Percentiles rank a stretch among this genome's conserved stretches.
These are phyloP conservation scores for Macrosteles quadrilineatus DNA, from an alignment of 1,140 invertebrate species.

Conservation along the genomic window DNA sequence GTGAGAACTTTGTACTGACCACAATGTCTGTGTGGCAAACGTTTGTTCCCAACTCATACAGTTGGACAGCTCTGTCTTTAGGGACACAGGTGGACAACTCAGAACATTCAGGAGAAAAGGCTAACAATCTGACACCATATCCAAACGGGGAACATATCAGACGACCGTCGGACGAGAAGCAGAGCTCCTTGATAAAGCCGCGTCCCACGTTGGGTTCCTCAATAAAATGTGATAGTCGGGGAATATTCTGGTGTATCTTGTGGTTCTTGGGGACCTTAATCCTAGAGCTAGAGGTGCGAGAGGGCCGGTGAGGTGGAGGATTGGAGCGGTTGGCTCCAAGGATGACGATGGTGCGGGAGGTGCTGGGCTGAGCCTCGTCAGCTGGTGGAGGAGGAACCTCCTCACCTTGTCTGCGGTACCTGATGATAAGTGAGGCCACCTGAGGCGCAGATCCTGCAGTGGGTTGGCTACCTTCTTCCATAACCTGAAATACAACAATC, in stretches of 20 bases:
- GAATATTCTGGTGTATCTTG: slow-evolving; percentile 69
- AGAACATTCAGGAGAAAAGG: slow-evolving; percentile 74
- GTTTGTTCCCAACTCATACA: slow-evolving; percentile 67
- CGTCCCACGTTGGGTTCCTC: slow-evolving; percentile 84
- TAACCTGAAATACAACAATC: too few relatives aligned
- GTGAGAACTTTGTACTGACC: slow-evolving; percentile 90
- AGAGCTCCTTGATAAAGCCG: slow-evolving; percentile 66
- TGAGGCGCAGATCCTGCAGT: background rate
- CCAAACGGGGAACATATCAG: slow-evolving; percentile 88
- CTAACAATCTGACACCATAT: slow-evolving; percentile 77
- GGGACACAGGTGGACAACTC: slow-evolving; percentile 74
- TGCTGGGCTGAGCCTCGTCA: background rate
- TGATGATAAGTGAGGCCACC: slow-evolving; percentile 12
- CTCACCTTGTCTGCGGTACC: background rate
- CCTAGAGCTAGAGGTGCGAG: background rate
- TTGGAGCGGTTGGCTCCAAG: background rate
- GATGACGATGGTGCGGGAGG: background rate
- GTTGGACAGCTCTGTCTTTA: slow-evolving; percentile 46
- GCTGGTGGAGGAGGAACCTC: background rate
- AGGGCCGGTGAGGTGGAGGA: background rate
- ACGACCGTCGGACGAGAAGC: slow-evolving; percentile 85
- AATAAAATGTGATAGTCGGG: slow-evolving; percentile 79
- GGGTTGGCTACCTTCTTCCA: background rate
- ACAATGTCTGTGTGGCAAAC: slow-evolving; percentile 80
- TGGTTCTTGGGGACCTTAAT: slow-evolving; percentile 50